These are phyloP conservation scores for Ceyx cyanopectus DNA, from an alignment of 2,113 vertebrate genomes.

Conservation along the genomic window DNA sequence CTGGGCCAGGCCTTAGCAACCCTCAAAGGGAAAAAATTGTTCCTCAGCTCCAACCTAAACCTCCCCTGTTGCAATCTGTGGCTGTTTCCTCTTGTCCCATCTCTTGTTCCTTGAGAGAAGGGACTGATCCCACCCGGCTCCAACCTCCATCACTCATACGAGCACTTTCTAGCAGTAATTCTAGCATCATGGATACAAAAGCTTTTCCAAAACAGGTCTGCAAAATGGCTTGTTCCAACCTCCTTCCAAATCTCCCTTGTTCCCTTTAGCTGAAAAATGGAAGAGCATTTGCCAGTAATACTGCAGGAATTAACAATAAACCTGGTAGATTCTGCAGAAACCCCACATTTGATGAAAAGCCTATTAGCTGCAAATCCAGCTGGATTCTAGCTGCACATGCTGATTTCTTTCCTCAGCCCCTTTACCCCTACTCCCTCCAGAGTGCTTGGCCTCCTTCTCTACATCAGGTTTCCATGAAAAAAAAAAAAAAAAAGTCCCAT, in stretches of 20 bases:
- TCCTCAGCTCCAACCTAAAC: background rate
- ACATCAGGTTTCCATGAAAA: background rate
- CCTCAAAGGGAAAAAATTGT: background rate
- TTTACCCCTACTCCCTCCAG: background rate
- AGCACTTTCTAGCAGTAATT: background rate
- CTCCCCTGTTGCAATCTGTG: background rate
- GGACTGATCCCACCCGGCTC: rapidly evolving
- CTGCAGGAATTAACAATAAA: background rate
- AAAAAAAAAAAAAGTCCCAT: background rate
- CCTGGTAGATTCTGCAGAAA: background rate
- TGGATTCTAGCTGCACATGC: background rate
- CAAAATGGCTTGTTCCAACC: background rate
- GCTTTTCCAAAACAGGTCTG: background rate
- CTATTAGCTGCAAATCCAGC: background rate
- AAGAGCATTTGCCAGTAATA: background rate
- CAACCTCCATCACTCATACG: background rate
- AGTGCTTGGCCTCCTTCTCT: background rate
- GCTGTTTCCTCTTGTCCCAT: background rate
- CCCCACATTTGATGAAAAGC: background rate
- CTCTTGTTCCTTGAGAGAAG: background rate
- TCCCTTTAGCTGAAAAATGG: background rate
- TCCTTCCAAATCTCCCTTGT: background rate
- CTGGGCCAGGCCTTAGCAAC: background rate
- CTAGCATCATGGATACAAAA: background rate
- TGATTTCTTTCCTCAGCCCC: background rate